Conservation (phyloP, 2,888 invertebrate genomes). For the Carterocephalus palaemon region DNA sequence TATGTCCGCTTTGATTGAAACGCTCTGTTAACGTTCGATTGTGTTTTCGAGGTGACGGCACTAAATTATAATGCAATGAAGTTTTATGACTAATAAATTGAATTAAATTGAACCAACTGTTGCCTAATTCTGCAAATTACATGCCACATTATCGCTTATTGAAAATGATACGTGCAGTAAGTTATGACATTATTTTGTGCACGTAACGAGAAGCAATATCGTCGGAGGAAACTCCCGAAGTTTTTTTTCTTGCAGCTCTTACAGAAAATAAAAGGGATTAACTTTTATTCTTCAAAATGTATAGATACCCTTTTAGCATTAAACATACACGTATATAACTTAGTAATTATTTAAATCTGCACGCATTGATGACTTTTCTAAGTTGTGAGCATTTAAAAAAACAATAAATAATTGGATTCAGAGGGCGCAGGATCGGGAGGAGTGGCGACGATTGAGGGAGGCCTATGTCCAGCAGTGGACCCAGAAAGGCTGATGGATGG, state of each 20-base stretch:
- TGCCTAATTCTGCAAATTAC: conserved; percentile 24
- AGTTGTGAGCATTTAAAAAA: too few species aligned
- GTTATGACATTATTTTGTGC: conserved; percentile 1
- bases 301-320: too few species aligned
- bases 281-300: too few species aligned
- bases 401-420: too few species aligned
- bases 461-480: too few species aligned
- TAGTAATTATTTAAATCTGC: too few species aligned
- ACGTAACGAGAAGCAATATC: background rate
- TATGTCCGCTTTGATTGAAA: conserved; percentile 19
- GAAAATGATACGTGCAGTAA: conserved; percentile 11
- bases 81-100: conserved; percentile 25
- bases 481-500: too few species aligned
- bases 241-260: background rate
- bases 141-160: conserved; percentile 13
- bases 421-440: too few species aligned
- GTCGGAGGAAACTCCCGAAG: background rate
- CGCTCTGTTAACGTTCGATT: conserved; percentile 22
- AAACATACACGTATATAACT: too few species aligned
- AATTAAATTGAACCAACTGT: conserved; percentile 22
- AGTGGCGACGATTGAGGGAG: too few species aligned
- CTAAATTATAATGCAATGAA: conserved; percentile 23
- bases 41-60: conserved; percentile 16
- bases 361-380: too few species aligned
- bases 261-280: too few species aligned